Percentiles rank a stretch among this genome's conserved stretches.
phyloP scores from a whole-genome alignment of 1,140 invertebrate species.

The Asobara japonica region DNA sequence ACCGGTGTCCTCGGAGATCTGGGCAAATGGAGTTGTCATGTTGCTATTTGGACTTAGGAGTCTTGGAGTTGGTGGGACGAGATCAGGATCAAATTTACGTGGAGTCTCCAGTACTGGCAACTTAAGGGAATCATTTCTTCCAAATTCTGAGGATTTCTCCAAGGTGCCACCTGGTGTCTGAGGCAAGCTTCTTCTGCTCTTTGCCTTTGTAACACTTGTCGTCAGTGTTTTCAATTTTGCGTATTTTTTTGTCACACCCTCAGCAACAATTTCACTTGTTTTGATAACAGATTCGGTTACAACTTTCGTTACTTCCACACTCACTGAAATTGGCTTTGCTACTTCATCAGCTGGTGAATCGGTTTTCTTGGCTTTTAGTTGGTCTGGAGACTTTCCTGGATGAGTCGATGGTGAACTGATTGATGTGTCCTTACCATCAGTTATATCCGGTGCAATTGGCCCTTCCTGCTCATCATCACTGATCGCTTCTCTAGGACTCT shows the following conservation, averaged over 20 bases:
- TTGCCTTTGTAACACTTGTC: slow-evolving; percentile 37
- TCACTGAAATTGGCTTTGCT: not conserved
- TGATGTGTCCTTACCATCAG: not conserved
- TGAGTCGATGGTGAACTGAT: too few species aligned
- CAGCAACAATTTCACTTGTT: not conserved
- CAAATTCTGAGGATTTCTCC: slow-evolving; percentile 47
- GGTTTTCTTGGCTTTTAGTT: not conserved
- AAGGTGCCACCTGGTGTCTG: slow-evolving; percentile 50
- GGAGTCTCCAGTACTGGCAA: slow-evolving; percentile 51
- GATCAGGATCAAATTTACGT: slow-evolving; percentile 47
- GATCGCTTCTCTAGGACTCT: not conserved
- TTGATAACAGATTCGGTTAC: not conserved
- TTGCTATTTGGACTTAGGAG: slow-evolving; percentile 55
- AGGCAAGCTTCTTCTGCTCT: slow-evolving; percentile 34
- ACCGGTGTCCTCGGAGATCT: slow-evolving; percentile 43
- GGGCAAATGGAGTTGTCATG: slow-evolving; percentile 42
- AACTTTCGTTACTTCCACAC: not conserved
- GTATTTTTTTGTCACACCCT: slow-evolving; percentile 54
- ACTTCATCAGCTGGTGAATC: not conserved
- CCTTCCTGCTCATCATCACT: not conserved
- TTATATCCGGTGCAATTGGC: not conserved
- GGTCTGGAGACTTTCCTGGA: not conserved
- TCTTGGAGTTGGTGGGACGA: slow-evolving; percentile 59
- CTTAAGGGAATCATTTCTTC: slow-evolving; percentile 54
- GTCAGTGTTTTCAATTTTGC: slow-evolving; percentile 54